phyloP scores from a whole-genome alignment of 2,797 vertebrate genomes.

The Ptychobarbus kaznakovi region DNA sequence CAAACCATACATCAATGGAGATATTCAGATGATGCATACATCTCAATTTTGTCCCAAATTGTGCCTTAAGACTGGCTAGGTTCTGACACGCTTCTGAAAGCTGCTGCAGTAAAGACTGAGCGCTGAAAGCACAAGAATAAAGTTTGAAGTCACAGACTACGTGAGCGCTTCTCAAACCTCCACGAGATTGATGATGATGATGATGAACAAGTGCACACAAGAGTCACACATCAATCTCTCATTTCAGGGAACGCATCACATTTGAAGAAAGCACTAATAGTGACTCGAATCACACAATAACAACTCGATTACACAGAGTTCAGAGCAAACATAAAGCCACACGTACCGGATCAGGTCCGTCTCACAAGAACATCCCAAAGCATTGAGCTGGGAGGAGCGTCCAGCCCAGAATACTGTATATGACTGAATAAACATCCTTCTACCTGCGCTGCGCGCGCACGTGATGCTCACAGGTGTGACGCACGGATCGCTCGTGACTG shows the following conservation, averaged over 20 bases:
- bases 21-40: no score
- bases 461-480: constrained; percentile 26
- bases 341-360: not conserved
- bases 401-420: not conserved
- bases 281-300: not conserved
- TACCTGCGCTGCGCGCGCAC: constrained; percentile 16
- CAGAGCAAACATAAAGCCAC: not conserved
- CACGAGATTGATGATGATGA: not conserved
- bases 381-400: not conserved
- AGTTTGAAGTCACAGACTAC: not conserved
- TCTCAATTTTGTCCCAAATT: no score
- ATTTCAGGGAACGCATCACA: not conserved
- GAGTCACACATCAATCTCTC: not conserved
- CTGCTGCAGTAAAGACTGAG: not conserved
- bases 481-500: not conserved
- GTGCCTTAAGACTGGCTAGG: no score
- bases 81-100: not conserved
- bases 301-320: not conserved
- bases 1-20: no score
- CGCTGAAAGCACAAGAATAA: not conserved
- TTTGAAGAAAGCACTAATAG: not conserved
- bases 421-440: constrained; percentile 14
- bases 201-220: not conserved
- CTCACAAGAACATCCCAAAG: not conserved
- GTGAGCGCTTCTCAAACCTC: not conserved